phyloP scores from a whole-genome alignment of 2,888 invertebrate genomes.

The Ormyrus labotus region DNA sequence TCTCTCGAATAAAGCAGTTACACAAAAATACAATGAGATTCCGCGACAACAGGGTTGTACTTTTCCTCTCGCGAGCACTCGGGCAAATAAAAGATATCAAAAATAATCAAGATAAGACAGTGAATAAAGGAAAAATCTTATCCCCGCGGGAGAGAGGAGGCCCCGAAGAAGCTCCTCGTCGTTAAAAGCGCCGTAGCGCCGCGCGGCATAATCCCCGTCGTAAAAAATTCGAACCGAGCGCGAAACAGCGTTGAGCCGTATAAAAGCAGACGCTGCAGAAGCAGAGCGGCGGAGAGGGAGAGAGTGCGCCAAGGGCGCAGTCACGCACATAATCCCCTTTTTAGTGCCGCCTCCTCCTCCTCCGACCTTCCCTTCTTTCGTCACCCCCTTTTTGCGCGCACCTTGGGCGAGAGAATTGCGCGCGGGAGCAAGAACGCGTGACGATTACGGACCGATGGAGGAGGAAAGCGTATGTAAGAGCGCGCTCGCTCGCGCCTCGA shows the following conservation, averaged over 20 bases:
- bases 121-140: conserved; percentile 26
- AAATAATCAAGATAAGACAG: conserved; percentile 19
- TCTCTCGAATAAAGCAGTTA: too few relatives aligned
- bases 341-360: conserved; percentile 20
- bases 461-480: too few relatives aligned
- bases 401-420: neutral
- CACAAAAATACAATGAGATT: too few relatives aligned
- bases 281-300: neutral
- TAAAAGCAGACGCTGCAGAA: conserved; percentile 4
- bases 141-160: neutral
- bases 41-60: too few relatives aligned
- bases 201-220: conserved; percentile 20
- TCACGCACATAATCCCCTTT: conserved; percentile 45
- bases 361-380: conserved; percentile 8
- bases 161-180: neutral
- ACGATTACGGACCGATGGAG: too few relatives aligned
- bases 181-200: neutral
- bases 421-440: too few relatives aligned
- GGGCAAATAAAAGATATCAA: neutral
- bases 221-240: conserved; percentile 39
- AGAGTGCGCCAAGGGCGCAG: conserved; percentile 38
- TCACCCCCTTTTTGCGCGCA: conserved; percentile 2
- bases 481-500: too few relatives aligned
- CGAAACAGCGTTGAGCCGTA: conserved; percentile 17
- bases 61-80: neutral